Percentiles rank a stretch among this genome's conserved stretches.
Conservation (phyloP, 2,113 vertebrate species). For the Ceyx melanurus region DNA sequence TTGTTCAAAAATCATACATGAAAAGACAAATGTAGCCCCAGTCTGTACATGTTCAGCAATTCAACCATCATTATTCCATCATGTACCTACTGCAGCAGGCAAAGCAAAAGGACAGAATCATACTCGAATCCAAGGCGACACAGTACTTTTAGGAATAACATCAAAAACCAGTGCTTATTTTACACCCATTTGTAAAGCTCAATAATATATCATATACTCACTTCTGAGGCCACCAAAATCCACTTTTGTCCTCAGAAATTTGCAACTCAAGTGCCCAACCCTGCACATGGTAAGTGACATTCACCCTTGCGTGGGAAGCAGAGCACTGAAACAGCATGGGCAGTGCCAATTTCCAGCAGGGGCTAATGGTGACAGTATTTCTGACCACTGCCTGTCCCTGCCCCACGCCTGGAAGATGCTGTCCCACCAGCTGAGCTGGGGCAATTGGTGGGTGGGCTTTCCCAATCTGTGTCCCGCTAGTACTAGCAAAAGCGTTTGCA, state of each 20-base stretch:
- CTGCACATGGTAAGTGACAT: background rate
- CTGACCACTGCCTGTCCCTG: fast-evolving
- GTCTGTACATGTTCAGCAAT: background rate
- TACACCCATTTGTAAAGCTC: background rate
- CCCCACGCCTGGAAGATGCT: background rate
- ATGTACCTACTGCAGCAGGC: background rate
- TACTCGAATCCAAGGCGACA: background rate
- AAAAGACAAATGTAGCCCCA: background rate
- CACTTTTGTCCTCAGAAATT: background rate
- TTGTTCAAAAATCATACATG: background rate
- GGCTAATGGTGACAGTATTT: no score
- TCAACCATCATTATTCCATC: background rate
- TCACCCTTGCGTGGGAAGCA: background rate
- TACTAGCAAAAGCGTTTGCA: background rate
- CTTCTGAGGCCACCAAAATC: background rate
- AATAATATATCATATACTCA: background rate
- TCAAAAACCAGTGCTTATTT: background rate
- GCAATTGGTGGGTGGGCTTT: background rate
- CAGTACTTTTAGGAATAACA: background rate
- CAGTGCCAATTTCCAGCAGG: background rate
- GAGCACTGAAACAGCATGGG: fast-evolving
- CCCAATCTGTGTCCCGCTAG: background rate
- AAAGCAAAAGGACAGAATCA: background rate
- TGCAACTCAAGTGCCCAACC: background rate
- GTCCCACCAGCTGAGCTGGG: background rate